phyloP scores from a whole-genome alignment of 2,113 vertebrate genomes.

The Mus musculus region DNA sequence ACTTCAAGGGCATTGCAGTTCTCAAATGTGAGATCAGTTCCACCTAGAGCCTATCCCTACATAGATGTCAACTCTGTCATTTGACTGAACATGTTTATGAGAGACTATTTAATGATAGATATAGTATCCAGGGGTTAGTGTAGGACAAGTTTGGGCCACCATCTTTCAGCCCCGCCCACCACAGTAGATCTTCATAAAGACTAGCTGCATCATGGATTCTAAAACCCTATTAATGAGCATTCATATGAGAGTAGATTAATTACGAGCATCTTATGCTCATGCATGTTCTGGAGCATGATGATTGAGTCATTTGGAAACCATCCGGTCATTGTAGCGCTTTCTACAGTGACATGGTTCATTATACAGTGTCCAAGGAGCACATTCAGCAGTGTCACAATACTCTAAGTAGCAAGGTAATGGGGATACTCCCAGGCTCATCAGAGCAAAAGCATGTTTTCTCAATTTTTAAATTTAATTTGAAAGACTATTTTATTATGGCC shows the following conservation, averaged over 20 bases:
- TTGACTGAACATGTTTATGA: neutral
- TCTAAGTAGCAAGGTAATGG: neutral
- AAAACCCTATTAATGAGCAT: neutral
- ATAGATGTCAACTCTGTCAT: neutral
- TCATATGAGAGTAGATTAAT: neutral
- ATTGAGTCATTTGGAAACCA: conserved; percentile 33
- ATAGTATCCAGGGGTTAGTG: neutral
- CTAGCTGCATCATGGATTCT: neutral
- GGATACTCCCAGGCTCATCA: neutral
- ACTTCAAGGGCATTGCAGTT: neutral
- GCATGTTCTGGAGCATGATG: neutral
- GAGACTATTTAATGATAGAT: neutral
- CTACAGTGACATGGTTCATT: neutral
- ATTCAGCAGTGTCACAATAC: neutral
- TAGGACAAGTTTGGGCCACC: neutral
- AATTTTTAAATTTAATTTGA: neutral
- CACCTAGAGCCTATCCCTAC: neutral
- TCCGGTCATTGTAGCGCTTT: neutral
- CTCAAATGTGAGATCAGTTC: neutral
- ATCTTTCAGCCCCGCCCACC: neutral
- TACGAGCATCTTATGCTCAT: neutral
- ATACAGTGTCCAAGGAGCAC: neutral
- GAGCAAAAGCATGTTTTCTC: neutral
- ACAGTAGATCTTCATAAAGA: neutral
- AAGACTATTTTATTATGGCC: neutral